Evolutionary conservation across 2,797 vertebrate species (phyloP).

Genomic region (Pelochelys cantorii): DNA sequence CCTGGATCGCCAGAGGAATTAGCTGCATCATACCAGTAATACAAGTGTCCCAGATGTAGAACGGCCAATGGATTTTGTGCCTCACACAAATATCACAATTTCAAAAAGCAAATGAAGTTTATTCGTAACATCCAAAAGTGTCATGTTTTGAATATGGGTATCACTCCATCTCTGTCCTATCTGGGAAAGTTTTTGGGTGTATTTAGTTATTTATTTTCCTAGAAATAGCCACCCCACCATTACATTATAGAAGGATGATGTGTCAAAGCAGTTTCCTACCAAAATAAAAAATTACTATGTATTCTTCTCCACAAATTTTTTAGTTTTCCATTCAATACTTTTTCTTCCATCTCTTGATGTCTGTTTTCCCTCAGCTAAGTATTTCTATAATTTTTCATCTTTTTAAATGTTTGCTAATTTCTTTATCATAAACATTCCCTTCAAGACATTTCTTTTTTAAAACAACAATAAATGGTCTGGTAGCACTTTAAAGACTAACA

Average conservation of each 20-base stretch:
- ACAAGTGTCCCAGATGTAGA: background rate
- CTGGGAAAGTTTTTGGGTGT: background rate
- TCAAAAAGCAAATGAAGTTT: background rate
- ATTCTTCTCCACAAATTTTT: background rate
- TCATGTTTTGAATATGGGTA: background rate
- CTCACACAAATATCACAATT: background rate
- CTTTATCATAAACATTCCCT: background rate
- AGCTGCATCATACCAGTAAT: background rate
- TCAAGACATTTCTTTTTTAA: background rate
- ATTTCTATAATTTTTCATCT: background rate
- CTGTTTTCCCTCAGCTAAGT: background rate
- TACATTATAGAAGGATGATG: background rate
- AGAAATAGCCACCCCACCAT: background rate
- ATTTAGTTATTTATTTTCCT: background rate
- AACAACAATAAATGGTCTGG: too few species aligned
- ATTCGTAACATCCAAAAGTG: background rate
- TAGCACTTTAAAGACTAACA: too few species aligned
- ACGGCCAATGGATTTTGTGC: too few species aligned
- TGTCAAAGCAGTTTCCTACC: background rate
- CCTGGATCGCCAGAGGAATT: background rate
- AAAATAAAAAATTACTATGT: background rate
- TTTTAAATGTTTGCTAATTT: background rate
- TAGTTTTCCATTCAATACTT: background rate
- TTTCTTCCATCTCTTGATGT: background rate
- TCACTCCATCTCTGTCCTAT: background rate